Base-by-base conservation (phyloP, 1,140 invertebrate genomes). In the Tetramorium alpestre region DNA sequence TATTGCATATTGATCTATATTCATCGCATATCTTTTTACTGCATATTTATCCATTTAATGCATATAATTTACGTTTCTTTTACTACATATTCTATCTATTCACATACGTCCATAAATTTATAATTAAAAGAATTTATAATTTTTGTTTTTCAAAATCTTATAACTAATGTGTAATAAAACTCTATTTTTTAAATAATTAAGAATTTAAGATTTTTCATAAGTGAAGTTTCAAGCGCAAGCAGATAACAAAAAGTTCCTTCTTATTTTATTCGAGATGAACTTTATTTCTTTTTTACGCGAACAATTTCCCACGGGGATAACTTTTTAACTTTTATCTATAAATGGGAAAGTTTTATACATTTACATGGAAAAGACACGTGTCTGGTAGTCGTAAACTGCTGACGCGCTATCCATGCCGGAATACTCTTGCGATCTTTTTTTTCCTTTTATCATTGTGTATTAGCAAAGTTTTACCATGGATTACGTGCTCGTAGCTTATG, bases 311-410 rank as follows among this genome's bases (percentile, higher is more conserved):
- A 2, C 25, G 13, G 18, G n/a, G 3, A 49, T 62, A 25, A 49
- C 28, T 73, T 47, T 73, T 73, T 41, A 73, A 82, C 67, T 70
- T 84, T 73, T 25, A 84, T 33, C 18, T 62, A 60, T 51, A 84
- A 60, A 75, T 60, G 28, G 44, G 8, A 22, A 75, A 75, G 54
- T 73, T 82, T 60, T 62, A 7, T 69, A 41, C 69, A 51, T 75
- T 73, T 60, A 84, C n/a, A 75, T 84, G 4, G 13, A 73, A 75
- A 73, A 72, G 25, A 78, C 72, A 78, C 60, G 60, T 78, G 60
- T 78, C 22, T 28, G 22, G n/a, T 28, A 54, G 7, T 76, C 22
- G 18, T 25, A 78, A 65, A 84, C 67, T 62, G 41, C 54, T 84
- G 54, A 49, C 69, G 13, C 6, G 28, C 22, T 41, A 33, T 6